Evolutionary conservation across 2,888 invertebrate genomes (phyloP), one percentile per base, ranked within the genome.

Genomic region (Sussaba pulchella): DNA sequence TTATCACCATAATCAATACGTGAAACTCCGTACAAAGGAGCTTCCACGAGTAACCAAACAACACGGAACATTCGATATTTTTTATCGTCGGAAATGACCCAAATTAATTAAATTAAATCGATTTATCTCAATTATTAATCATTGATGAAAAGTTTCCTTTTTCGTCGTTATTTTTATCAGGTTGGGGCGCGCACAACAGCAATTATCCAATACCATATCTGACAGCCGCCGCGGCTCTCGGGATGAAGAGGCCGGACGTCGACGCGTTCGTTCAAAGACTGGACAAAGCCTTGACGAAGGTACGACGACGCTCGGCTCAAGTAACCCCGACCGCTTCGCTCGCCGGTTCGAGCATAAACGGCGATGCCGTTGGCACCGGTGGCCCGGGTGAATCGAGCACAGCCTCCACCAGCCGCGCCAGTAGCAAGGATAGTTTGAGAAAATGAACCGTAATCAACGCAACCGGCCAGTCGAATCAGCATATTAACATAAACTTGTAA

Each of bases 171-270:
- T 5, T 5, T 6, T 84, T 85, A 88, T 19, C 85, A 95, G 96
- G 95, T 72, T 97, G 96, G 95, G 96, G 96, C 61, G 93, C 95
- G 9, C 96, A 96, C 90, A 93, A 93, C 83, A 92, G 93, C 85
- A 92, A 92, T 83, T 94, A 94, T 85, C 93, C 94, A 10, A 92
- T 92, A 78, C 94, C 95, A 1, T 97, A 97, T 89, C 92, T 97
- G 83, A 97, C 96, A 2, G 96, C 95, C 64, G 96, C 96, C 14
- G 96, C 96, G 2, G 93, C 95, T 5, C 91, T 97, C 43, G 96
- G 96, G 2, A 94, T 96, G 91, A 94, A 93, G 57, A 93, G 93
- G 83, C 87, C 91, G 2, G 96, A 97, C 87, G 94, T 96, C n/a
- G 95, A 96, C 88, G 90, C 92, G 21, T 96, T 96, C 89, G 93